These are phyloP conservation scores for Drosophila guanche DNA, from an alignment of 1,140 invertebrate genomes.

Conservation along the genomic window DNA sequence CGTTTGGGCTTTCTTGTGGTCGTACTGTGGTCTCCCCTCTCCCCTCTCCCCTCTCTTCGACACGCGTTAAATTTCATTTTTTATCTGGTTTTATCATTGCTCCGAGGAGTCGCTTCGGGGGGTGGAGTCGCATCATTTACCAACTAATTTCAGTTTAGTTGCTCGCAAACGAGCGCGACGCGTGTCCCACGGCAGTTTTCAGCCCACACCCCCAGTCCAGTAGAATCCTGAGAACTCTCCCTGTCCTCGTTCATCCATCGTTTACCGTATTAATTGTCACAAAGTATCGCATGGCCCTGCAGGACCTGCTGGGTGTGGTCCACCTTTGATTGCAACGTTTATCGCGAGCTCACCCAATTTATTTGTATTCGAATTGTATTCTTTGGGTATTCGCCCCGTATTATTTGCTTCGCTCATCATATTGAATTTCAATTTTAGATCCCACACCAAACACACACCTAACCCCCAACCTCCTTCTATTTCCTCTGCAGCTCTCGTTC, in stretches of 20 bases:
- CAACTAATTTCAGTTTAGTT: conserved; percentile 81
- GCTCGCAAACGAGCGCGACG: conserved; percentile 69
- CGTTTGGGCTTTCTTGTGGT: conserved; percentile 54
- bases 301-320: conserved; percentile 48
- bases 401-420: conserved; percentile 67
- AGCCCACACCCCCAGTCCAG: conserved; percentile 38
- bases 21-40: conserved; percentile 41
- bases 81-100: conserved; percentile 63
- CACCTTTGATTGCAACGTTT: conserved; percentile 75
- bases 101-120: conserved; percentile 1
- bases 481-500: conserved; percentile 9
- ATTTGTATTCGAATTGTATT: conserved; percentile 69
- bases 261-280: conserved; percentile 82
- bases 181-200: conserved; percentile 77
- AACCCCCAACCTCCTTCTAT: not conserved
- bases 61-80: conserved; percentile 58
- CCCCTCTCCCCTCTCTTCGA: no score
- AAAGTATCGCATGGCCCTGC: conserved; percentile 64
- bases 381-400: conserved; percentile 11
- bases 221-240: conserved; percentile 47
- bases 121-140: conserved; percentile 61
- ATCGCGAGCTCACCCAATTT: conserved; percentile 69
- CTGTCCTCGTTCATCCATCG: conserved; percentile 52
- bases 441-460: not conserved
- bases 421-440: conserved; percentile 81